phyloP scores from a whole-genome alignment of 2,113 vertebrate species.

The Prolemur simus region DNA sequence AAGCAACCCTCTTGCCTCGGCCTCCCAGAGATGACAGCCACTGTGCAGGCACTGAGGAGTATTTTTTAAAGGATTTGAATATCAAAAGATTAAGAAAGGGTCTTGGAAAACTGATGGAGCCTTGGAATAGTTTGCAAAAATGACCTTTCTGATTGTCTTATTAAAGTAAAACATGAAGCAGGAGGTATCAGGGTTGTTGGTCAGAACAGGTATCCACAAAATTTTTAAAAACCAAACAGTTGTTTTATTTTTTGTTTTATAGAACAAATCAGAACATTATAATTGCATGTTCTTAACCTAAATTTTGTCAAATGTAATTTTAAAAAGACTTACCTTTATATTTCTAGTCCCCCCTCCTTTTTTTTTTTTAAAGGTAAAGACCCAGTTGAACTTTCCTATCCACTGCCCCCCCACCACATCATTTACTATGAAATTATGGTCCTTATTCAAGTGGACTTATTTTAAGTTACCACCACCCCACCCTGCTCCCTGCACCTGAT shows the following conservation, averaged over 20 bases:
- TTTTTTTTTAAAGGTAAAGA: neutral
- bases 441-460: neutral
- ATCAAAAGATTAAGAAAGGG: neutral
- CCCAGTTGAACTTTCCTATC: neutral
- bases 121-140: neutral
- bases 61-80: neutral
- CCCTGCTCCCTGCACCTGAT: neutral
- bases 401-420: neutral
- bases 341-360: neutral
- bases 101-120: neutral
- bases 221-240: neutral
- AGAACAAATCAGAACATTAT: neutral
- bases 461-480: neutral
- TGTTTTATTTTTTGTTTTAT: neutral
- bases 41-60: too few relatives aligned
- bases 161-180: neutral
- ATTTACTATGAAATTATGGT: neutral
- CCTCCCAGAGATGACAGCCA: too few relatives aligned
- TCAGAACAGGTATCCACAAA: neutral
- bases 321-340: neutral
- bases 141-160: slow-evolving; percentile 18
- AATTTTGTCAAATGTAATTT: neutral
- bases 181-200: neutral
- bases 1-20: too few relatives aligned
- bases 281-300: neutral